Base-by-base conservation (phyloP, 2,888 invertebrate genomes). In the Sepioteuthis lessoniana region DNA sequence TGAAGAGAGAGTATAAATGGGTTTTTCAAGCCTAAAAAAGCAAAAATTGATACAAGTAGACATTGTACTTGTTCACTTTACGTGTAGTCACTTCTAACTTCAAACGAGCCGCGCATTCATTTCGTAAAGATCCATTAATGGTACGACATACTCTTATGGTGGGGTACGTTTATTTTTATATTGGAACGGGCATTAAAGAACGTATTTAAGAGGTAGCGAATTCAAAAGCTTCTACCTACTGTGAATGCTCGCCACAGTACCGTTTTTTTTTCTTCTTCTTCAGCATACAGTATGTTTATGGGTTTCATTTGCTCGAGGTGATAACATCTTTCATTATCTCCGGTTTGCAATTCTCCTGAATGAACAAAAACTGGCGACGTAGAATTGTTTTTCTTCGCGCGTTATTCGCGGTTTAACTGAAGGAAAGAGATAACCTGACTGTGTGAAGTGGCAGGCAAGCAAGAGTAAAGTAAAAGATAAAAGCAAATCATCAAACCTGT, bases 301-400 rank as follows among this genome's bases (percentile, higher is more conserved):
- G 76, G 76, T 76, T 76, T n/a, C 76, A 76, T 76, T 76, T n/a
- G n/a, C 76, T 76, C n/a, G 76, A 76, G n/a, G n/a, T n/a, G 76
- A n/a, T 76, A 35, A 35, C n/a, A 76, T 16, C n/a, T 76, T 76
- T 19, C n/a, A 76, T 76, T 76, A 76, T 76, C 76, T 76, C n/a
- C 28, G 76, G 76, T 76, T 76, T n/a, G n/a, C 76, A n/a, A 10
- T 76, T 76, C 76, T 35, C 16, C n/a, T 13, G 76, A 76, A 76
- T 76, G 76, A 76, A n/a, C 76, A 76, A 76, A 76, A 76, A 76
- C 76, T 76, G 76, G 76, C n/a, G n/a, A 35, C n/a, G 76, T 10
- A 13, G 19, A 76, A 76, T 76, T 76, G 76, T 76, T 76, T 76
- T 76, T n/a, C 76, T 76, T 76, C 76, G 1, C 16, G n/a, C 13